A percentile compares a stretch with the other conserved stretches of the same genome.
phyloP scores from a whole-genome alignment of 1,140 invertebrate species.

The Drosophila leontia region DNA sequence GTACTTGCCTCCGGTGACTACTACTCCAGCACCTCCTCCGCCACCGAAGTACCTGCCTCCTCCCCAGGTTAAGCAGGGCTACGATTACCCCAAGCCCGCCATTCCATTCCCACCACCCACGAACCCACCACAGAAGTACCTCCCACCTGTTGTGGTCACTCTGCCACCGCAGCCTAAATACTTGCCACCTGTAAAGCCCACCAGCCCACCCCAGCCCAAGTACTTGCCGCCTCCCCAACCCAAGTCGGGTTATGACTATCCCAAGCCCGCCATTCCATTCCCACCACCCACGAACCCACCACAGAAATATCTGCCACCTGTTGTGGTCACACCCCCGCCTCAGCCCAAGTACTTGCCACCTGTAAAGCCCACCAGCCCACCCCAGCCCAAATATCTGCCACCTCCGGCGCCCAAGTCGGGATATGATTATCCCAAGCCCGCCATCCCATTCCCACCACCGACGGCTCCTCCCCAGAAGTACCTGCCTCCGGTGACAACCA shows the following conservation, averaged over 20 bases:
- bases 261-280: constrained; percentile 61
- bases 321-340: constrained; percentile 10
- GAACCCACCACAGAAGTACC: constrained; percentile 26
- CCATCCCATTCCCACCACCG: constrained; percentile 54
- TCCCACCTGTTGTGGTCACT: constrained; percentile 16
- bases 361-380: constrained; percentile 42
- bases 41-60: constrained; percentile 26
- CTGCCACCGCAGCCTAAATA: constrained; percentile 37
- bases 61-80: constrained; percentile 43
- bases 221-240: constrained; percentile 30
- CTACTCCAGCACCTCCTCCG: constrained; percentile 23
- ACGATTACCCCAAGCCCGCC: constrained; percentile 60
- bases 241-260: constrained; percentile 55
- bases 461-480: constrained; percentile 32
- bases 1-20: constrained; percentile 34
- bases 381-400: constrained; percentile 41
- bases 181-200: constrained; percentile 43
- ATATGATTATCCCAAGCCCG: constrained; percentile 66
- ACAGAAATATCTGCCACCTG: constrained; percentile 29
- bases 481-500: constrained; percentile 31
- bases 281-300: constrained; percentile 42
- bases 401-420: constrained; percentile 37
- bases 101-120: constrained; percentile 56
- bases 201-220: constrained; percentile 47
- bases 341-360: constrained; percentile 55